Base-by-base conservation (phyloP, 1,140 invertebrate genomes). In the Himalopsyche phryganea region DNA sequence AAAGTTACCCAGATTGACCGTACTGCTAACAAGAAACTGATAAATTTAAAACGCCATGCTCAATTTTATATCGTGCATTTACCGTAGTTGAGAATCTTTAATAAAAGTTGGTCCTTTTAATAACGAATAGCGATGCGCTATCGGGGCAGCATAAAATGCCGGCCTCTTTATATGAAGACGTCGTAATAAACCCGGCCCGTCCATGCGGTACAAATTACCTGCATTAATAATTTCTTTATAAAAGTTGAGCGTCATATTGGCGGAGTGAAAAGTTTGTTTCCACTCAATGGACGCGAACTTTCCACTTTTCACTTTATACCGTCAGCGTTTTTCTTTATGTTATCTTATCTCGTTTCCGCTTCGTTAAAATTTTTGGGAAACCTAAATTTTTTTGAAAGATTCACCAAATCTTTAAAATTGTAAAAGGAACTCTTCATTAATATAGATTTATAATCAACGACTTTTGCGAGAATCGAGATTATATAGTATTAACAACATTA, bases 141-240 rank as follows among this genome's bases (percentile, higher is more conserved):
- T 28, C 23, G 23, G 23, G 4, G 23, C 23, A 19, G 11, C 44
- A 46, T 46, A 46, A 46, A 17, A 46, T 46, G 44, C 2, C 18
- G 35, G 41, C 48, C 42, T 3, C 49, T 46, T 58, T 58, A 28
- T 28, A 28, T 44, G 51, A 44, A 53, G 49, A n/a, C 11, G n/a
- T 28, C 38, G 45, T 60, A 48, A 60, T 60, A 60, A 52, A 53
- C 35, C 42, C 18, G 20, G 28, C 33, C 44, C 50, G 33, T 44
- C 48, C 58, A 41, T 52, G 58, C 50, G 50, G 50, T 42, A 53
- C 58, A 62, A 63, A 60, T 60, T 59, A 55, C 57, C 56, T 53
- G 61, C 61, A 64, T 64, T 64, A 64, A 64, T 60, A 60, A 56
- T 64, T 60, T 53, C 52, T 44, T 50, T 52, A 56, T 63, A 63